These are phyloP conservation scores for Anguilla rostrata DNA, from an alignment of 2,113 vertebrate genomes.

Conservation along the genomic window DNA sequence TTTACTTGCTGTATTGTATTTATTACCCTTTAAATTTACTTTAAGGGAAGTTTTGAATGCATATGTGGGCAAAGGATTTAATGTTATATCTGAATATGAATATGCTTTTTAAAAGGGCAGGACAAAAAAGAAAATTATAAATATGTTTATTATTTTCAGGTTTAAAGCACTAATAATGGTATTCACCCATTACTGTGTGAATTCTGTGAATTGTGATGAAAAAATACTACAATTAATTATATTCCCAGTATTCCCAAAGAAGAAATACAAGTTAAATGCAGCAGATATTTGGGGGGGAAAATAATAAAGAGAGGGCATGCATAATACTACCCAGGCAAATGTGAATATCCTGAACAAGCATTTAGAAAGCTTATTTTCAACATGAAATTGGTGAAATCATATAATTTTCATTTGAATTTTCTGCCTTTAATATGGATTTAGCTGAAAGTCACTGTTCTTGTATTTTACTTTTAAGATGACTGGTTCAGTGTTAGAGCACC, in stretches of 20 bases:
- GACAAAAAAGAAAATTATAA: neutral
- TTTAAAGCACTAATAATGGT: neutral
- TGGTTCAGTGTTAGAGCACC: neutral
- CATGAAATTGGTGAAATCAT: neutral
- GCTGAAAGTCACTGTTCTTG: neutral
- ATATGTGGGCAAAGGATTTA: neutral
- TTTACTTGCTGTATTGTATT: neutral
- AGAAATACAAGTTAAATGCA: neutral
- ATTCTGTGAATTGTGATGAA: neutral
- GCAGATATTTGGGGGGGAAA: neutral
- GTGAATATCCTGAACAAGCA: neutral
- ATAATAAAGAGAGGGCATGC: neutral
- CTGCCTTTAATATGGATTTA: neutral
- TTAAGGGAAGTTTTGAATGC: neutral
- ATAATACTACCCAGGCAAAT: neutral
- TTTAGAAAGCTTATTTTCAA: neutral
- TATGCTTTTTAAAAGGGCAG: neutral
- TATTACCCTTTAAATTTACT: neutral
- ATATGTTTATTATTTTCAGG: neutral
- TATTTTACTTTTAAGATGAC: neutral
- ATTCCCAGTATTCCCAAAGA: neutral
- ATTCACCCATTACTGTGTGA: neutral
- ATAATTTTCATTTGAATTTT: neutral
- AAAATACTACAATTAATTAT: neutral
- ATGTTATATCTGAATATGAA: neutral